Evolutionary conservation across 2,888 invertebrate species (phyloP).

Genomic region (Elegia similella): DNA sequence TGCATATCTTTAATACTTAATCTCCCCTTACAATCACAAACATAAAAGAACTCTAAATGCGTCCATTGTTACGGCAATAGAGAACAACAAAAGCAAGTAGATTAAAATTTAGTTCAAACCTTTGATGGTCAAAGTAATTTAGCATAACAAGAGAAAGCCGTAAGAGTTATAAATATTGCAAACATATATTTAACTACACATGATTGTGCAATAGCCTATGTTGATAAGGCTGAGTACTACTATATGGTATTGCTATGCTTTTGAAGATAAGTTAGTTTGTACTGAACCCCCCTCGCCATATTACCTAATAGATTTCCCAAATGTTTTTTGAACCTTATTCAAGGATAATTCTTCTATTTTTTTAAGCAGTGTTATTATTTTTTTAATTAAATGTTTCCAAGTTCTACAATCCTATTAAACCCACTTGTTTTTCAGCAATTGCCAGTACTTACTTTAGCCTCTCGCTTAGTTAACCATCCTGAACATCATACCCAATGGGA

Average conservation of each 20-base stretch:
- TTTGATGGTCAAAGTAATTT: slow-evolving; percentile 9
- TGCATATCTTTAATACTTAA: not conserved
- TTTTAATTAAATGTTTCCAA: no score
- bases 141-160: slow-evolving; percentile 2
- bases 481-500: no score
- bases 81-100: not conserved
- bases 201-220: slow-evolving; percentile 35
- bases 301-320: no score
- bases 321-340: no score
- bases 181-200: slow-evolving; percentile 26
- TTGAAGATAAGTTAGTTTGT: no score
- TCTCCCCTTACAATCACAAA: slow-evolving; percentile 1
- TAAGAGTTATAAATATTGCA: slow-evolving; percentile 8
- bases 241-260: not conserved
- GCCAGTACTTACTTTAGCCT: no score
- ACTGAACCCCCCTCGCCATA: no score
- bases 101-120: not conserved
- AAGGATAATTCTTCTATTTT: no score
- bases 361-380: no score
- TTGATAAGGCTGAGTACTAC: not conserved
- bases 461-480: no score
- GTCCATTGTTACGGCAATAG: not conserved
- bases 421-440: no score
- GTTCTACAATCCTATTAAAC: no score
- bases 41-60: not conserved